These are phyloP conservation scores for Armadillidium nasatum DNA, from an alignment of 1,140 invertebrate species.

Conservation along the genomic window DNA sequence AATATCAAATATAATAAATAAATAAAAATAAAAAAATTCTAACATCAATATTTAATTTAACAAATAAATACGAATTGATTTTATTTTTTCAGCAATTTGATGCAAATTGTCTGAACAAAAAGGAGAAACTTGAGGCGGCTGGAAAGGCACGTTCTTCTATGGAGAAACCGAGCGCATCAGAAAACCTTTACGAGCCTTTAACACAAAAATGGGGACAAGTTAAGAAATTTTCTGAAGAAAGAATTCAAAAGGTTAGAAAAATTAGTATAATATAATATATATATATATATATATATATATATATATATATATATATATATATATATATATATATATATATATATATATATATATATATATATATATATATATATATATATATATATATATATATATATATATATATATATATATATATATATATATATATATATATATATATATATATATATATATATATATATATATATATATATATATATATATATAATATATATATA, in stretches of 20 bases:
- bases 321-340: neutral
- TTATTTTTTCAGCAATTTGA: constrained; percentile 35
- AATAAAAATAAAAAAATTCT: no score
- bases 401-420: neutral
- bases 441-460: neutral
- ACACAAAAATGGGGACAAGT: constrained; percentile 30
- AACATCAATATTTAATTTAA: no score
- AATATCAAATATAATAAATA: no score
- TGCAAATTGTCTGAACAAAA: constrained; percentile 24
- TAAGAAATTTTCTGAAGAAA: constrained; percentile 35
- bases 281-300: neutral
- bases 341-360: neutral
- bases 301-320: neutral
- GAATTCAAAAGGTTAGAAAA: constrained; percentile 36
- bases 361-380: neutral
- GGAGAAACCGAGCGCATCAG: constrained; percentile 42
- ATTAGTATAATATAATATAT: no score
- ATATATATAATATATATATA: neutral
- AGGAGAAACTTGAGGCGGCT: constrained; percentile 38
- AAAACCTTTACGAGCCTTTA: constrained; percentile 37
- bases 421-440: neutral
- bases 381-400: neutral
- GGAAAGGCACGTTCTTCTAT: constrained; percentile 34
- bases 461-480: neutral
- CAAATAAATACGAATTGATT: no score